A percentile compares a stretch with the other conserved stretches of the same genome.
Conservation (phyloP, 1,140 invertebrate species). For the fruit fly (Drosophila melanogaster) region Release_6_plus_ISO1_MT NT_033779.5:1284001-1284500, state of each 20-base stretch:
- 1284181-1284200: neutral
- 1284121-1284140: no score
- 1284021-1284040: conserved; percentile 7
- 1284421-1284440: conserved; percentile 21
- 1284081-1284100: no score
- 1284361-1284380: conserved; percentile 79
- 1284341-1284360: conserved; percentile 82
- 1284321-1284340: conserved; percentile 83
- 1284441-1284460: conserved; percentile 52
- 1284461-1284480: conserved; percentile 78
- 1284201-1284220: conserved; percentile 51
- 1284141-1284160: no score
- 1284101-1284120: no score
- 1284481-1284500: conserved; percentile 79
- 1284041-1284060: neutral
- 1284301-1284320: conserved; percentile 3
- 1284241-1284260: conserved; percentile 9
- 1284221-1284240: conserved; percentile 45
- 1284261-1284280: conserved; percentile 58
- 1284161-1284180: neutral
- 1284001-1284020: conserved; percentile 7
- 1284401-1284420: conserved; percentile 21
- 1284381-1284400: conserved; percentile 46
- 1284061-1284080: no score
- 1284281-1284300: conserved; percentile 15